Evolutionary conservation across 30 jellyfish, hydroid and myxozoan genomes (phyloP).

Genomic region (Chironex yamaguchii): DNA sequence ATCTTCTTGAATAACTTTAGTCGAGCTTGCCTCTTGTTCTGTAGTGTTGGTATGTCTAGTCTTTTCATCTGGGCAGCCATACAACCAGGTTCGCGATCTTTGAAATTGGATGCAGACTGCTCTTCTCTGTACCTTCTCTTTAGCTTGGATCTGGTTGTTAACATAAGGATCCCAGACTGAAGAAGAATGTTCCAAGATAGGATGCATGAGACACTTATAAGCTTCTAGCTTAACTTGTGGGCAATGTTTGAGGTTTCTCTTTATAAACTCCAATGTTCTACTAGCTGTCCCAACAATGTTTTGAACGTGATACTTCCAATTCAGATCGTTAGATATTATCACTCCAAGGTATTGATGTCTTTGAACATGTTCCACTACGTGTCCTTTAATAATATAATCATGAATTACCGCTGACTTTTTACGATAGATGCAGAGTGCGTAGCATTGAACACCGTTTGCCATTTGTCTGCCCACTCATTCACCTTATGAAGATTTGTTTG

Average conservation of each 20-base stretch:
- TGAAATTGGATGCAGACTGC: too few relatives aligned
- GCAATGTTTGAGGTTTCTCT: constrained; percentile 47
- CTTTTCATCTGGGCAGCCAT: too few relatives aligned
- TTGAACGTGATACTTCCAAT: constrained; percentile 44
- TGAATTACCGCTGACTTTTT: too few relatives aligned
- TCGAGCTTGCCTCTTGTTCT: too few relatives aligned
- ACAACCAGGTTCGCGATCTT: too few relatives aligned
- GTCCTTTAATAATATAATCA: background rate
- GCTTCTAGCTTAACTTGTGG: constrained; percentile 51
- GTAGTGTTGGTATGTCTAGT: too few relatives aligned
- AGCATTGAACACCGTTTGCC: constrained; percentile 42
- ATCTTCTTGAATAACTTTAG: too few relatives aligned
- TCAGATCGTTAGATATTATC: too few relatives aligned
- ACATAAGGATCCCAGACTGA: constrained; percentile 60
- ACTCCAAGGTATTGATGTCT: too few relatives aligned
- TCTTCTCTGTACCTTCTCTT: constrained; percentile 9
- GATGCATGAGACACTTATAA: constrained; percentile 24
- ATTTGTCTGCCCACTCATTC: constrained; percentile 38
- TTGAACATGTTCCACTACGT: too few relatives aligned
- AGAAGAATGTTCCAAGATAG: constrained; percentile 47
- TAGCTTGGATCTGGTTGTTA: constrained; percentile 26
- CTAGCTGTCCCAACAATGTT: constrained; percentile 41
- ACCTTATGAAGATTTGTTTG: constrained; percentile 2
- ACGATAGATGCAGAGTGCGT: constrained; percentile 12
- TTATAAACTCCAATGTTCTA: constrained; percentile 36